These are phyloP conservation scores for Cnemophilus loriae DNA, from an alignment of 2,113 vertebrate species.

Conservation along the genomic window DNA sequence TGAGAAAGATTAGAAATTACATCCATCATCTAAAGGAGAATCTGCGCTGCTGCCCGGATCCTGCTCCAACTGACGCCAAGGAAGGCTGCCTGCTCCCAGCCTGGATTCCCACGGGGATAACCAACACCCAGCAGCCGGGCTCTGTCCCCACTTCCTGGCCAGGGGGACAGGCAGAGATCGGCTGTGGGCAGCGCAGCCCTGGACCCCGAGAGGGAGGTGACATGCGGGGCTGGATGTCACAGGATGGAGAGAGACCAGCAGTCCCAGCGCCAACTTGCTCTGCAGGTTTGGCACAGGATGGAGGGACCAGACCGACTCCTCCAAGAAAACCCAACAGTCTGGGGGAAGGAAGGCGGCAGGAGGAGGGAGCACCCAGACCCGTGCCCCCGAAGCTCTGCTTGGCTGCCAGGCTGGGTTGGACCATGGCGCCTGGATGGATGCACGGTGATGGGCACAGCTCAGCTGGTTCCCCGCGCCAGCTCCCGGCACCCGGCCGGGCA, in stretches of 20 bases:
- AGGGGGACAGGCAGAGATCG: neutral
- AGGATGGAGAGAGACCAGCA: neutral
- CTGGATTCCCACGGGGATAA: fast-evolving
- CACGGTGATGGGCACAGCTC: neutral
- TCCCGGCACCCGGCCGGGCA: neutral
- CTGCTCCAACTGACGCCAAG: neutral
- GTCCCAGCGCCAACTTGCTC: neutral
- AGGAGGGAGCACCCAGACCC: neutral
- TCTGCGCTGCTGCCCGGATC: neutral
- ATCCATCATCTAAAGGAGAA: neutral
- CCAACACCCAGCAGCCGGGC: neutral
- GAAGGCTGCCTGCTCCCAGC: neutral
- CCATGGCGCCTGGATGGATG: neutral
- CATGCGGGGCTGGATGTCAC: neutral
- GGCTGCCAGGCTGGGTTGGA: neutral
- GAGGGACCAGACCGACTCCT: neutral
- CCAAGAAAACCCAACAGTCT: neutral
- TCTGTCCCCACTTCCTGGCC: neutral
- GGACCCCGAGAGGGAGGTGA: fast-evolving
- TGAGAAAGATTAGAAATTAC: neutral
- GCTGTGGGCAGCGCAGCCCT: neutral
- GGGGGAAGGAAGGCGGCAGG: neutral
- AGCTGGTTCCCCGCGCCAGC: neutral
- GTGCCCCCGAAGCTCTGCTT: neutral
- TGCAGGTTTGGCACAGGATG: neutral